Evolutionary conservation across 2,113 vertebrate genomes (phyloP).

Genomic region (Paramormyrops kingsleyae): DNA sequence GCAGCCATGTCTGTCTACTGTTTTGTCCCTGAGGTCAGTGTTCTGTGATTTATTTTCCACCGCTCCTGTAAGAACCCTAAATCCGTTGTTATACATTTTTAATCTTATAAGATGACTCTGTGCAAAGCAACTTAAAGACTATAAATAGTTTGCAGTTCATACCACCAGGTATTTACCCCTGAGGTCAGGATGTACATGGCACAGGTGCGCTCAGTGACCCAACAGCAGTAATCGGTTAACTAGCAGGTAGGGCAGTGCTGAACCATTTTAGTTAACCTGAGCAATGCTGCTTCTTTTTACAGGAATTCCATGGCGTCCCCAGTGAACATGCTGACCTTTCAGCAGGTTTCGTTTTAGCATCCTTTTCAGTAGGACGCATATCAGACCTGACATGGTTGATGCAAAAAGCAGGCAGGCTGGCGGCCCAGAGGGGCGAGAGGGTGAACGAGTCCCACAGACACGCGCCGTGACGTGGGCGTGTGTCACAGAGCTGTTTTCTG

Average conservation of each 20-base stretch:
- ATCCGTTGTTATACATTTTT: neutral
- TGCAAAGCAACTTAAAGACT: neutral
- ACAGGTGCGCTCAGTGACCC: neutral
- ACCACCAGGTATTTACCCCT: neutral
- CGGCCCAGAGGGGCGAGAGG: too few species aligned
- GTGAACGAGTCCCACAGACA: neutral
- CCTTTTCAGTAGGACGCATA: neutral
- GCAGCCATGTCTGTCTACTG: neutral
- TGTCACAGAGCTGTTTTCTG: slow-evolving; percentile 26
- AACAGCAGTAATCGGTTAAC: neutral
- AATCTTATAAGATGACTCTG: neutral
- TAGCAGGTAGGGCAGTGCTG: neutral
- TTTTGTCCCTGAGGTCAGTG: neutral
- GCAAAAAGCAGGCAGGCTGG: too few species aligned
- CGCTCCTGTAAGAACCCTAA: neutral
- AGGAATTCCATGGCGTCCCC: neutral
- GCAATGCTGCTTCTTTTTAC: neutral
- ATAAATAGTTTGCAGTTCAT: neutral
- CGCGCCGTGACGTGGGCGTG: slow-evolving; percentile 16
- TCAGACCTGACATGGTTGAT: neutral
- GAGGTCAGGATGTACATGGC: neutral
- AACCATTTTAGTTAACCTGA: neutral
- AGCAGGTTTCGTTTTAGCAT: neutral
- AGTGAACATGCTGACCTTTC: neutral
- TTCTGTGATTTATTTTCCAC: neutral